Conservation (phyloP, 2,797 vertebrate species). For the Eleutherodactylus coqui region DNA sequence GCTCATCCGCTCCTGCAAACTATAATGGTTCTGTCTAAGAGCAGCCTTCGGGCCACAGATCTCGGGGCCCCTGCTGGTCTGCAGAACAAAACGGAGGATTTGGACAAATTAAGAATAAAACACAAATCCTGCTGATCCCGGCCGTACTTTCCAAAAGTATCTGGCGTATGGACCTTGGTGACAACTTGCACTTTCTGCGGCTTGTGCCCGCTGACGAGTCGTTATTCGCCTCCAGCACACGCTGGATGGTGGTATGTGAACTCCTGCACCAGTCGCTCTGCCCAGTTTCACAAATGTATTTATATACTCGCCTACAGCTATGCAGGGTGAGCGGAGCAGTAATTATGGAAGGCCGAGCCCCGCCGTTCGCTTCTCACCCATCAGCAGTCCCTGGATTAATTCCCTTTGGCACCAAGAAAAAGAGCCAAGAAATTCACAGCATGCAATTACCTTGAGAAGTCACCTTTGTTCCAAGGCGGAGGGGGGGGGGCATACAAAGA, state of each 20-base stretch:
- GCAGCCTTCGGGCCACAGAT: too few species aligned
- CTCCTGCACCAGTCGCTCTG: not conserved
- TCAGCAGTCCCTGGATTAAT: slow-evolving; percentile 33
- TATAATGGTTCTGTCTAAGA: too few species aligned
- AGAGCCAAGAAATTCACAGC: slow-evolving; percentile 33
- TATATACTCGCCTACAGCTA: not conserved
- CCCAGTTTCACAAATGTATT: slow-evolving; percentile 34
- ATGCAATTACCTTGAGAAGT: slow-evolving; percentile 36
- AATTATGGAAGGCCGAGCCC: slow-evolving; percentile 35
- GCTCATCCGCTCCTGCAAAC: too few species aligned
- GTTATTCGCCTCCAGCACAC: not conserved
- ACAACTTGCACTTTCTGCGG: not conserved
- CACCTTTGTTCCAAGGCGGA: slow-evolving; percentile 23
- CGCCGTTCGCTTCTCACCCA: not conserved
- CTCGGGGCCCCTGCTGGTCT: too few species aligned
- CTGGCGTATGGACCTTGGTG: too few species aligned
- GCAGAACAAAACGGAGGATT: too few species aligned
- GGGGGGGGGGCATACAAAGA: slow-evolving; percentile 20
- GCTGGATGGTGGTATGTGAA: not conserved
- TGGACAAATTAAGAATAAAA: too few species aligned
- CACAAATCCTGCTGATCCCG: too few species aligned
- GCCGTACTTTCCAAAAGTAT: too few species aligned
- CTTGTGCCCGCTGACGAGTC: not conserved
- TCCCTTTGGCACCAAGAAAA: slow-evolving; percentile 18
- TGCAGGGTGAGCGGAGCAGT: not conserved